phyloP scores from a whole-genome alignment of 2,888 invertebrate genomes.

The Xanthia togata region DNA sequence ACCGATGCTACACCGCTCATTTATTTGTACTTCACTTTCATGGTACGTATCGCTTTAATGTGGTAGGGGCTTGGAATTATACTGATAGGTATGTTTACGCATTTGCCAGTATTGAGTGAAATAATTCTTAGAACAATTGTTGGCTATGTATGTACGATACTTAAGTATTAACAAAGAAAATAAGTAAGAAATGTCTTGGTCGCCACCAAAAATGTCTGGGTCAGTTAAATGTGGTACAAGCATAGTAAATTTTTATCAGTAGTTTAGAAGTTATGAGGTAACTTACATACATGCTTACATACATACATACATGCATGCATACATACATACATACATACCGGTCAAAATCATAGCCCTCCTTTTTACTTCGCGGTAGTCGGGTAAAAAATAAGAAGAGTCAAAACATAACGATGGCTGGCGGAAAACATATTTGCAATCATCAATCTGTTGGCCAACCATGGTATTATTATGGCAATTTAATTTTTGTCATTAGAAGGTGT shows the following conservation, averaged over 20 bases:
- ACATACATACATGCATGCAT: no score
- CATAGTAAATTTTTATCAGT: no score
- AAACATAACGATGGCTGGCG: neutral
- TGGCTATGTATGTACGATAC: no score
- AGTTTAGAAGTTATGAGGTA: no score
- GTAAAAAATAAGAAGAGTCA: neutral
- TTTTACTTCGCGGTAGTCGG: no score
- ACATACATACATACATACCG: no score
- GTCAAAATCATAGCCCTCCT: no score
- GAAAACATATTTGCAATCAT: neutral
- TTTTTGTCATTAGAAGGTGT: neutral
- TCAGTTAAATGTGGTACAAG: neutral
- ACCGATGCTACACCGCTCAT: constrained; percentile 53
- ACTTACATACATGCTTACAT: no score
- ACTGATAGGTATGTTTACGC: constrained; percentile 2
- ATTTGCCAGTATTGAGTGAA: neutral
- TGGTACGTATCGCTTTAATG: constrained; percentile 23
- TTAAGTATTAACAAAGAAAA: no score
- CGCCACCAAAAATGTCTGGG: neutral
- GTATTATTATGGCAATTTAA: neutral
- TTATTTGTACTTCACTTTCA: constrained; percentile 51
- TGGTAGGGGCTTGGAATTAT: constrained; percentile 16
- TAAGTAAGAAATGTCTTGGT: neutral
- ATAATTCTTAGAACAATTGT: neutral
- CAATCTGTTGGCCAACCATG: neutral